These are phyloP conservation scores for Nymphalis c-album DNA, from an alignment of 2,888 invertebrate species.

Conservation along the genomic window DNA sequence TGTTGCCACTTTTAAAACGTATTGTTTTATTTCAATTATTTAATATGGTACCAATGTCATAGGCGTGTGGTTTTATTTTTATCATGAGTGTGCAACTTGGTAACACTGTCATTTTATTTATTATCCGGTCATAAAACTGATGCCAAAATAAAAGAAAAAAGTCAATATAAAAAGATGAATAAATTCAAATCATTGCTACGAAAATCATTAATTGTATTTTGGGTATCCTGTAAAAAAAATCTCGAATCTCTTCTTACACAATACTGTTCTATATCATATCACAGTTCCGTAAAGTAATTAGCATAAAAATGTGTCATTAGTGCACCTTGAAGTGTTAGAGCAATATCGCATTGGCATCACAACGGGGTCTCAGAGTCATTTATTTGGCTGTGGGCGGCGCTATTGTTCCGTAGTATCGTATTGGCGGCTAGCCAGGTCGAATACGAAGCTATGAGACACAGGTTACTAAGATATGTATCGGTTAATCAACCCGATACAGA, in stretches of 20 bases:
- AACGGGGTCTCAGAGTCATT: constrained; percentile 46
- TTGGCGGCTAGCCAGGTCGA: constrained; percentile 69
- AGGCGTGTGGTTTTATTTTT: no score
- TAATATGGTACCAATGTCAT: no score
- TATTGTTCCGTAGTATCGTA: constrained; percentile 46
- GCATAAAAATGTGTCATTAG: constrained; percentile 26
- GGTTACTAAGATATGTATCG: constrained; percentile 68
- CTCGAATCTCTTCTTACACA: not conserved
- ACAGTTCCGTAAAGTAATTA: constrained; percentile 26
- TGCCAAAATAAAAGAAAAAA: no score
- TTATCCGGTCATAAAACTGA: no score
- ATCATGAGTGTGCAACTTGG: no score
- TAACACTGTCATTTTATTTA: no score
- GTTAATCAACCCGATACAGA: constrained; percentile 74
- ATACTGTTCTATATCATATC: not conserved
- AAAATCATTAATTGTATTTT: no score
- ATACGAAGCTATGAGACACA: constrained; percentile 69
- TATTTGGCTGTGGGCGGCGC: constrained; percentile 60
- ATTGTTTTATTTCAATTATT: no score
- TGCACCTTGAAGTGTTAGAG: constrained; percentile 29
- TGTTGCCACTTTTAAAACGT: no score
- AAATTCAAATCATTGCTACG: no score
- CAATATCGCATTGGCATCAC: constrained; percentile 37
- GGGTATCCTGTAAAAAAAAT: no score
- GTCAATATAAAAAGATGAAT: no score